Percentiles rank a stretch among this genome's conserved stretches.
phyloP scores from a whole-genome alignment of 2,888 invertebrate genomes.

The Ormia ochracea region DNA sequence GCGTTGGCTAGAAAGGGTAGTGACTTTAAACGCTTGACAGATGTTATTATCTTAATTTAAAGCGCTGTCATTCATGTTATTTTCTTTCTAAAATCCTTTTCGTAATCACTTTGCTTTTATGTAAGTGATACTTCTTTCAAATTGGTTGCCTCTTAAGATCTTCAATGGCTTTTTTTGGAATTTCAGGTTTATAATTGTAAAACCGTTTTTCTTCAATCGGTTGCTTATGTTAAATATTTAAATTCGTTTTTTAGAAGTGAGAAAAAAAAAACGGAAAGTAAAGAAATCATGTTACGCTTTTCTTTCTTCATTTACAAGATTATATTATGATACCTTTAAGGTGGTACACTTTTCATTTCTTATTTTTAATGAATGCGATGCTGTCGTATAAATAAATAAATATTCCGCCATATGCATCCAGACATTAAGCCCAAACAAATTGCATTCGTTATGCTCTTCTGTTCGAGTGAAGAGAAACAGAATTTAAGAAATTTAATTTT shows the following conservation, averaged over 20 bases:
- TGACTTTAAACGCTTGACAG: background rate
- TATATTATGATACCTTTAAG: constrained; percentile 46
- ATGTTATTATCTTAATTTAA: background rate
- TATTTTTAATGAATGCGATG: background rate
- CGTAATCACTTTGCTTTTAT: background rate
- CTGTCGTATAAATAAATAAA: constrained; percentile 15
- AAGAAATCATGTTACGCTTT: constrained; percentile 49
- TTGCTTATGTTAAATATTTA: constrained; percentile 53
- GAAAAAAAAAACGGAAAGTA: constrained; percentile 13
- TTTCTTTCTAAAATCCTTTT: no score
- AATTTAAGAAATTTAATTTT: constrained; percentile 51
- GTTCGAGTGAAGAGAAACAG: constrained; percentile 7
- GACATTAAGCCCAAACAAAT: constrained; percentile 53
- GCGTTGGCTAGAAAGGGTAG: background rate
- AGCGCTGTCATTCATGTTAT: background rate
- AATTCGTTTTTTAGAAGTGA: constrained; percentile 38
- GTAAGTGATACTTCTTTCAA: background rate
- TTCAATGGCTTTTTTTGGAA: background rate
- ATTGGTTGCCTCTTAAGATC: background rate
- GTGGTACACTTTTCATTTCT: background rate
- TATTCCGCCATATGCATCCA: constrained; percentile 24
- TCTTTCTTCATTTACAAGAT: constrained; percentile 13
- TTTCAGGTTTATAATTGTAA: constrained; percentile 11
- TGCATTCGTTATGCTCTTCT: constrained; percentile 56
- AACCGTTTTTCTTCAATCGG: constrained; percentile 49